Evolutionary conservation across 2,888 invertebrate species (phyloP).

Genomic region (Archips crataeganus): DNA sequence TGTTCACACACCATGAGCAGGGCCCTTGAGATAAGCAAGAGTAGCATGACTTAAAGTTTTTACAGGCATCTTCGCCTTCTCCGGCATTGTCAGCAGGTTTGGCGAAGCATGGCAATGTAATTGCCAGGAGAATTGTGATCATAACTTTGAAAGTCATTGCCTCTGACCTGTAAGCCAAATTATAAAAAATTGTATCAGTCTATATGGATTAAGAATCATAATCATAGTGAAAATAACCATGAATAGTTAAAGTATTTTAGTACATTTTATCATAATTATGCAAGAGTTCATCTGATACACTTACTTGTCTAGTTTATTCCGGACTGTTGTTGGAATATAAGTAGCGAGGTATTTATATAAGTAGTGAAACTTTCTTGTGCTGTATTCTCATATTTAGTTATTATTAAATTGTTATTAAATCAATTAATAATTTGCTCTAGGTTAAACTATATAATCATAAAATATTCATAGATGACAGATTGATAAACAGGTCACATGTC

Average conservation of each 20-base stretch:
- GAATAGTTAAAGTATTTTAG: too few species aligned
- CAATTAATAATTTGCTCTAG: not conserved
- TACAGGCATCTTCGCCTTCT: conserved; percentile 52
- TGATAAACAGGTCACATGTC: not conserved
- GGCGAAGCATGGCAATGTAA: not conserved
- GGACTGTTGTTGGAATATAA: conserved; percentile 25
- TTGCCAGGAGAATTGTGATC: conserved; percentile 10
- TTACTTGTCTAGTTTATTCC: conserved; percentile 32
- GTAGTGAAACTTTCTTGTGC: not conserved
- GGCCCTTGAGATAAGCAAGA: conserved; percentile 61
- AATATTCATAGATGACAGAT: not conserved
- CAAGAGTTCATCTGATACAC: not conserved
- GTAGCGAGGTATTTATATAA: conserved; percentile 18
- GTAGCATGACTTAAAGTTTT: conserved; percentile 57
- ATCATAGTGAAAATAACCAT: too few species aligned
- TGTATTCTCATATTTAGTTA: not conserved
- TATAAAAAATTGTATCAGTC: not conserved
- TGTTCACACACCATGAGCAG: conserved; percentile 75
- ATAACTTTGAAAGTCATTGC: not conserved
- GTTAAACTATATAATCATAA: not conserved
- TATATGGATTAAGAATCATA: not conserved
- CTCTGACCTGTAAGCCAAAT: conserved; percentile 14
- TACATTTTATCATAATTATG: not conserved
- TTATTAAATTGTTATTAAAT: not conserved
- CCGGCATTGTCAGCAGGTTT: not conserved